These are phyloP conservation scores for Schlechtendalia chinensis DNA, from an alignment of 1,140 invertebrate genomes.

Conservation along the genomic window DNA sequence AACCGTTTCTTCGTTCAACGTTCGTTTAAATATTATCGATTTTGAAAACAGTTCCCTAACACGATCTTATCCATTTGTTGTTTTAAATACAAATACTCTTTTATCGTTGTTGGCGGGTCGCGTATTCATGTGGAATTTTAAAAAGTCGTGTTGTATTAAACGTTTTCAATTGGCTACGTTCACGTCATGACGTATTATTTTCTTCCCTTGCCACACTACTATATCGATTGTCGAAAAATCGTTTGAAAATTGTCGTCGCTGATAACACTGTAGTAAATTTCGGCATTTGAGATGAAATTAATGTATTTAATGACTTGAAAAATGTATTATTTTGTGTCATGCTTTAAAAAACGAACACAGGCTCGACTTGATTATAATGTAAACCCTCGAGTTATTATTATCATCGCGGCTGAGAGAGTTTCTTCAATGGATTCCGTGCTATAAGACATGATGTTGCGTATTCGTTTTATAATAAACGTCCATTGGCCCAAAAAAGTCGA, in stretches of 20 bases:
- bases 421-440: neutral
- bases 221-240: neutral
- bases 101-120: too few relatives aligned
- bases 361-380: too few relatives aligned
- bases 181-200: too few relatives aligned
- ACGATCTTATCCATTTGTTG: too few relatives aligned
- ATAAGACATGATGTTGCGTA: conserved; percentile 5
- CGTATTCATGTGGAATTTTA: too few relatives aligned
- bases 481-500: conserved; percentile 15
- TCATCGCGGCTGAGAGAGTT: neutral
- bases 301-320: neutral
- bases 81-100: too few relatives aligned
- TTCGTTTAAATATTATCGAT: too few relatives aligned
- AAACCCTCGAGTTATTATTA: neutral
- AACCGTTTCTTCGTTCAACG: too few relatives aligned
- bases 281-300: neutral
- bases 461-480: conserved; percentile 7
- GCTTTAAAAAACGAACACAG: neutral
- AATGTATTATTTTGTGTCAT: neutral
- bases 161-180: too few relatives aligned
- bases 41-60: too few relatives aligned
- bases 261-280: neutral
- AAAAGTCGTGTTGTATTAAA: too few relatives aligned
- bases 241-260: neutral
- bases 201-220: too few relatives aligned